Base-by-base conservation (phyloP, 2,797 vertebrate genomes). In the Pseudochaenichthys georgianus region DNA sequence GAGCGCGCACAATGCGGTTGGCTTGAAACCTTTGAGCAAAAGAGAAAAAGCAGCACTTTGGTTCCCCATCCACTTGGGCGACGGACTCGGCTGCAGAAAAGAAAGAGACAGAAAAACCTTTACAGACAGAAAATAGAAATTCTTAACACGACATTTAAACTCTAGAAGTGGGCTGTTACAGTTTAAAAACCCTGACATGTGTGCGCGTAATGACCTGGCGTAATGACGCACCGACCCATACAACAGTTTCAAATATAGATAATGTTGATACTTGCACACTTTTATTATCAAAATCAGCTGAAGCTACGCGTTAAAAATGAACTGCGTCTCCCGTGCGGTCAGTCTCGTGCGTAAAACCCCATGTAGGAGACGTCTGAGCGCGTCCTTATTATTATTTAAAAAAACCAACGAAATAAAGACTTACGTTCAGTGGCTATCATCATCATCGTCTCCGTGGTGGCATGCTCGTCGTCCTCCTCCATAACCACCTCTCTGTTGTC, bases 391-490 rank as follows among this genome's bases (percentile, higher is more conserved):
- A 38, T 23, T 3, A 13, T 5, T 19, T 51, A 47, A 47, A 50
- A 47, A 45, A 21, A 1, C 28, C 50, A 45, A 16, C 5, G 0
- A 72, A 63, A 54, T 57, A 70, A 58, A 64, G 46, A 97, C 98
- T 99, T 91, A 99, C 98, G 96, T 88, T 99, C 97, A 1, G 96
- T 96, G 75, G 97, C 97, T 96, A 98, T 97, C 77, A 96, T 95
- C 94, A 99, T 97, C 85, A 99, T 95, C 4, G 96, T 98, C 93
- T 99, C 98, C 1, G 97, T 97, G 81, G 93, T 97, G 57, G 96
- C 97, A 41, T 99, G 98, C 82, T 99, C 98, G 31, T 99, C 98
- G 84, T 99, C 98, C 11, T 99, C 98, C 85, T 98, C 97, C 91
- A 96, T 73, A 73, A 95, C 94, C 67, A 93, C 95, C 66, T 97